Percentiles rank a stretch among this genome's conserved stretches.
phyloP scores from a whole-genome alignment of 2,113 vertebrate genomes.

The Grus americana region DNA sequence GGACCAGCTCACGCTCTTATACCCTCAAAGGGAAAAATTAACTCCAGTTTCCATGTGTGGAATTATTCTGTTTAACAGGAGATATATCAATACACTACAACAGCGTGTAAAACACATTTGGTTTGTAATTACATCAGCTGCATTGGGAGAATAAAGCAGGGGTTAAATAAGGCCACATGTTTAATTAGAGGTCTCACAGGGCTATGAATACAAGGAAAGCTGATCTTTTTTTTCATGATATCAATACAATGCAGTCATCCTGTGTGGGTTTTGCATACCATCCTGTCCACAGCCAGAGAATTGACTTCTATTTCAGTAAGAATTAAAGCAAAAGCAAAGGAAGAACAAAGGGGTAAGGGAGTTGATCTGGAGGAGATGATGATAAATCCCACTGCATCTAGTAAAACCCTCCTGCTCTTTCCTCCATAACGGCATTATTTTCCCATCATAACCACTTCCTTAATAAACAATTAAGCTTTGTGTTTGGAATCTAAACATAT shows the following conservation, averaged over 20 bases:
- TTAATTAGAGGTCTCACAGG: conserved; percentile 23
- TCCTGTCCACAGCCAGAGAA: conserved; percentile 25
- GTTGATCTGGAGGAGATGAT: neutral
- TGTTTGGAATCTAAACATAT: conserved; percentile 40
- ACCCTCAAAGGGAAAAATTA: neutral
- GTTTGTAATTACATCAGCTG: neutral
- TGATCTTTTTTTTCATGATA: conserved; percentile 39
- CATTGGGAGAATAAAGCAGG: neutral
- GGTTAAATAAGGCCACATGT: conserved; percentile 50
- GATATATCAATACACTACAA: neutral
- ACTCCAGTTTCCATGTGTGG: neutral
- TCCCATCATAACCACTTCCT: conserved; percentile 44
- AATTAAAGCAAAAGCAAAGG: conserved; percentile 14
- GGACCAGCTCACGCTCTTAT: neutral
- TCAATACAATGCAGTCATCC: conserved; percentile 54
- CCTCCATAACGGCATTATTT: neutral
- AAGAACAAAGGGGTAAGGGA: neutral
- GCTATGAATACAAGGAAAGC: conserved; percentile 39
- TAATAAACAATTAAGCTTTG: conserved; percentile 59
- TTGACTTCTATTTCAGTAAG: conserved; percentile 27
- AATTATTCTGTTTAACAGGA: neutral
- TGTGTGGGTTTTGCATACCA: conserved; percentile 47
- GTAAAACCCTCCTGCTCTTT: conserved; percentile 21
- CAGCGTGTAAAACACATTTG: neutral
- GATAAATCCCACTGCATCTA: conserved; percentile 32